These are phyloP conservation scores for Scaptomyza graminum DNA, from an alignment of 1,140 invertebrate genomes.

Conservation along the genomic window DNA sequence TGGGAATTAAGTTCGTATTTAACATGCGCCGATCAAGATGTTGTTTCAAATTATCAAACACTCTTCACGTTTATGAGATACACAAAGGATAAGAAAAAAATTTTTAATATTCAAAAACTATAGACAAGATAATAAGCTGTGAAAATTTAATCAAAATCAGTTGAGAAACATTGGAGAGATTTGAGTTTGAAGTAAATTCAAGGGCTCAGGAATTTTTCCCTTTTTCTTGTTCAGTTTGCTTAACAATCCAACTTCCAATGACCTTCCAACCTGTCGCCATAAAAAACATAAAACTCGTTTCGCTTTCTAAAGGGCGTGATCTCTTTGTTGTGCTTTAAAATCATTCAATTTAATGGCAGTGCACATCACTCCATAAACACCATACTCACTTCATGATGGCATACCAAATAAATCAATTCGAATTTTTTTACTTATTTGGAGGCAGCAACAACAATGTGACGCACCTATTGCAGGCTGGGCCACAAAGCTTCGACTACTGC, in stretches of 20 bases:
- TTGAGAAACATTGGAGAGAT: too few relatives aligned
- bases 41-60: too few relatives aligned
- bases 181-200: too few relatives aligned
- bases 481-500: constrained; percentile 34
- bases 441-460: constrained; percentile 31
- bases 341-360: not conserved
- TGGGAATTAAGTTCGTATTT: too few relatives aligned
- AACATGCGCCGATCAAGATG: too few relatives aligned
- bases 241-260: not conserved
- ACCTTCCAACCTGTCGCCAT: constrained; percentile 33
- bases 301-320: constrained; percentile 28
- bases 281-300: constrained; percentile 17
- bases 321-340: constrained; percentile 6
- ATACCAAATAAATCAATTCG: constrained; percentile 68
- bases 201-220: too few relatives aligned
- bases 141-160: too few relatives aligned
- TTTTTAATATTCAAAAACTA: too few relatives aligned
- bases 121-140: too few relatives aligned
- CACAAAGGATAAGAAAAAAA: too few relatives aligned
- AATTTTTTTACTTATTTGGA: constrained; percentile 68
- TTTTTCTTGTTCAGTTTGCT: too few relatives aligned
- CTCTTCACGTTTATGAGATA: too few relatives aligned
- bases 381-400: constrained; percentile 35
- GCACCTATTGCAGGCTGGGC: constrained; percentile 39
- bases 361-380: constrained; percentile 47